Percentiles rank a stretch among this genome's conserved stretches.
These are phyloP conservation scores for Autographa gamma DNA, from an alignment of 2,888 invertebrate species.

Conservation along the genomic window DNA sequence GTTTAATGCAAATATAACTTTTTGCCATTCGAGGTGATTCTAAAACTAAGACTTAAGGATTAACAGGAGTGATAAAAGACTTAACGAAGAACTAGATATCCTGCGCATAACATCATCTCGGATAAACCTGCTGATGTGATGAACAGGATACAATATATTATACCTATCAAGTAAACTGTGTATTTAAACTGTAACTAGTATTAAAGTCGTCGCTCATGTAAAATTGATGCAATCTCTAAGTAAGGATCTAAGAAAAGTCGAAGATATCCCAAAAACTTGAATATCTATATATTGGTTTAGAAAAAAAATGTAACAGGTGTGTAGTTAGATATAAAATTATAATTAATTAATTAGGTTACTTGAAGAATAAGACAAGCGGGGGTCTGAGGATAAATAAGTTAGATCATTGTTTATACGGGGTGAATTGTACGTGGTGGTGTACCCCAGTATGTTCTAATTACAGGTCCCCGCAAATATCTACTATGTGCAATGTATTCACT, in stretches of 20 bases:
- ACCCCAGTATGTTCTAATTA: background rate
- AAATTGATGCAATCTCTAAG: background rate
- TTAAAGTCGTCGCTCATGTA: background rate
- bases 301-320: background rate
- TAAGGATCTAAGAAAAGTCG: background rate
- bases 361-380: background rate
- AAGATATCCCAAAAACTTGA: background rate
- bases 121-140: background rate
- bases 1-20: conserved; percentile 1
- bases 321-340: background rate
- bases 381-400: background rate
- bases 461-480: background rate
- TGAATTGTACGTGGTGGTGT: background rate
- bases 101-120: background rate
- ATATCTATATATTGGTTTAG: background rate
- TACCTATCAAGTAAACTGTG: background rate
- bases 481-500: background rate
- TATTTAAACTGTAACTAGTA: background rate
- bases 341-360: background rate
- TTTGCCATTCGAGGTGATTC: background rate
- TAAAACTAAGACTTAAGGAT: background rate
- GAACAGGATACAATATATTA: background rate
- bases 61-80: background rate
- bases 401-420: too few species aligned
- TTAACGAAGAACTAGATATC: background rate